Conservation (phyloP, 2,888 invertebrate species). For the Magallana nippona region DNA sequence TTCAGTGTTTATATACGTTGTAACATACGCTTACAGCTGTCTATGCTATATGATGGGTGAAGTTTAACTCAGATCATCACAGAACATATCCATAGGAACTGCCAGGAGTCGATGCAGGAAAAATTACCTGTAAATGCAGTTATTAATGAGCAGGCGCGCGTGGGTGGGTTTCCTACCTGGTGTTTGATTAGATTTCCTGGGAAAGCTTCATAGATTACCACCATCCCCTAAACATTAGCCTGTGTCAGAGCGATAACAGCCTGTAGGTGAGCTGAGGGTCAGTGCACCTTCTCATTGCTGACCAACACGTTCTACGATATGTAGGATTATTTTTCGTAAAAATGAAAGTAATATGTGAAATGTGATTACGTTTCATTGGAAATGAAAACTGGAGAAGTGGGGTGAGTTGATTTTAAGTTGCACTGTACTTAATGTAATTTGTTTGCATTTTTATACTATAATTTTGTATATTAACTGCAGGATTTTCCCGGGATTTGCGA, state of each 20-base stretch:
- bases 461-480: background rate
- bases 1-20: no score
- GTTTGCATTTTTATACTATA: background rate
- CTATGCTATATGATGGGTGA: no score
- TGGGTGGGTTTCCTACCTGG: background rate
- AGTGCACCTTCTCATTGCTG: background rate
- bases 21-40: no score
- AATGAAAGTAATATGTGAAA: background rate
- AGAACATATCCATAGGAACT: no score
- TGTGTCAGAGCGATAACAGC: no score
- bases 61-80: no score
- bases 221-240: background rate
- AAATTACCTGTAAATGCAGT: conserved; percentile 6
- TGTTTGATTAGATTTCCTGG: conserved; percentile 7
- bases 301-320: background rate
- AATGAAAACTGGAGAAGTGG: conserved; percentile 25
- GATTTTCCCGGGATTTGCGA: no score
- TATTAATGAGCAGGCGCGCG: background rate
- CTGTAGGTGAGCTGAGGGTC: no score
- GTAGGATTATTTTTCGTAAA: background rate
- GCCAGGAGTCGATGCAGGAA: background rate
- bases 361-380: background rate
- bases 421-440: background rate
- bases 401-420: background rate
- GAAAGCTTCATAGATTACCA: background rate